phyloP scores from a whole-genome alignment of 2,113 vertebrate species.

The Formicarius rufipectus region DNA sequence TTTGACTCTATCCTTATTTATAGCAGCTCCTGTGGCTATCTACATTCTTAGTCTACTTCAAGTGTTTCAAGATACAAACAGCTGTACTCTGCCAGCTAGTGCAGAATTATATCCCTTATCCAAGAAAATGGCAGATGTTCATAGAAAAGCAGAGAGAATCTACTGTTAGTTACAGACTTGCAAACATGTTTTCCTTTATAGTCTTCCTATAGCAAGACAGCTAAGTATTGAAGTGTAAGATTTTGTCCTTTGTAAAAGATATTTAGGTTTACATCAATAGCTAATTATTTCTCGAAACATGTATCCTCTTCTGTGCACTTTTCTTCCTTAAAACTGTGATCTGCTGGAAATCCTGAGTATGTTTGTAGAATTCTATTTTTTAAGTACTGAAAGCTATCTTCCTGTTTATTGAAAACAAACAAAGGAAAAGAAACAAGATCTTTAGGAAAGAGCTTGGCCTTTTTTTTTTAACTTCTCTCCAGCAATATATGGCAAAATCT shows the following conservation, averaged over 20 bases:
- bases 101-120: neutral
- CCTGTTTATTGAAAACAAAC: neutral
- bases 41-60: neutral
- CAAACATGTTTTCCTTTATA: neutral
- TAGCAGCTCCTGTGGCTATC: neutral
- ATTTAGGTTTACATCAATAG: neutral
- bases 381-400: neutral
- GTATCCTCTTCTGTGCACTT: neutral
- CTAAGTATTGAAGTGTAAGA: neutral
- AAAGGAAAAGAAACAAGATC: rapidly evolving
- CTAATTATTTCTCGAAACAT: neutral
- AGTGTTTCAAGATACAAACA: neutral
- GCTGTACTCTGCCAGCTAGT: neutral
- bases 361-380: neutral
- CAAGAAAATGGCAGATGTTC: neutral
- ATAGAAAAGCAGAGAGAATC: neutral
- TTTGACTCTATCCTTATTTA: neutral
- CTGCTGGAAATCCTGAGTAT: neutral
- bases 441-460: neutral
- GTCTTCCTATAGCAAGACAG: neutral
- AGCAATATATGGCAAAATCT: neutral
- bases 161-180: neutral
- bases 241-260: neutral
- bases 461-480: neutral
- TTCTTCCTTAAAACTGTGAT: neutral